Base-by-base conservation (phyloP, 2,888 invertebrate genomes). In the Malachius bipustulatus region DNA sequence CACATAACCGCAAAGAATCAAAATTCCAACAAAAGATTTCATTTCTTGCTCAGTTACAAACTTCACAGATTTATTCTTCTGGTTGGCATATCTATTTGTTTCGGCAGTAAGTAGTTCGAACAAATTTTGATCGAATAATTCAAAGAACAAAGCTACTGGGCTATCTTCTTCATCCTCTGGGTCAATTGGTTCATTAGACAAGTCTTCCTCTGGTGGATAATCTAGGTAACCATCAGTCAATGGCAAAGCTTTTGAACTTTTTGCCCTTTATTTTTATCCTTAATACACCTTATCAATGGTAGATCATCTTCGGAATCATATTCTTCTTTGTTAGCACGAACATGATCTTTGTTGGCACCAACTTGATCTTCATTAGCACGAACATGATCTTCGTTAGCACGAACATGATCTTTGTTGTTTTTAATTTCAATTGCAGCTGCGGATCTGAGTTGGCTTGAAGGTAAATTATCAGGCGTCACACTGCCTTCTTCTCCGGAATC, bases 391-490 rank as follows among this genome's bases (percentile, higher is more conserved):
- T 19, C 24, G n/a, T 19, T n/a, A 19, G n/a, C 24, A 19, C n/a
- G 24, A 8, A n/a, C 24, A 8, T 19, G 24, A 19, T 6, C n/a
- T 19, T 19, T n/a, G n/a, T 19, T n/a, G n/a, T n/a, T n/a, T n/a
- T 19, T 19, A 8, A 19, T n/a, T 19, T 19, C 24, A 19, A 19
- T n/a, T 19, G 6, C 24, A 19, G 24, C 24, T 19, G 24, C 6
- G 24, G 24, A 6, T 19, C 24, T 19, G n/a, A 19, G 24, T 19
- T 19, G 24, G n/a, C 24, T 19, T 8, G 24, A n/a, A 19, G 24
- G 24, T n/a, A 19, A 19, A 19, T 19, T 19, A 19, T 19, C 24
- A 19, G 24, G 24, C 24, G 24, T 19, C 24, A 19, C 24, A 19
- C n/a, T 19, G 24, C n/a, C 24, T 19, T 19, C 24, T n/a, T 19